These are phyloP conservation scores for Emydura subglobosa DNA, from an alignment of 2,113 vertebrate species.

Conservation along the genomic window DNA sequence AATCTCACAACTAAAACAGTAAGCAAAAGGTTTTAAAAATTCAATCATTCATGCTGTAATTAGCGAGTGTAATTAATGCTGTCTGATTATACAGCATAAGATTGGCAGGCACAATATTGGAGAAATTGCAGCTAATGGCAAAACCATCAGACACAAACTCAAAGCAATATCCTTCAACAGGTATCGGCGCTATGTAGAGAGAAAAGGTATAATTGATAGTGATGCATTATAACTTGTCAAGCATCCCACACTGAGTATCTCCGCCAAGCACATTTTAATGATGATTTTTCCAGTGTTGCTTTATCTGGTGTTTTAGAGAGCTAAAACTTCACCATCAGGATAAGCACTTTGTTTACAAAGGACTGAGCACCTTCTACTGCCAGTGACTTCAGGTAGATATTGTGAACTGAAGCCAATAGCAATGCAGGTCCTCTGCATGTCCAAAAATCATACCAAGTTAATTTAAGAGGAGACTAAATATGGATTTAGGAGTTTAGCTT, in stretches of 20 bases:
- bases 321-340: neutral
- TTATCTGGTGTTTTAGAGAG: neutral
- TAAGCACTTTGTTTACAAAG: slow-evolving; percentile 3
- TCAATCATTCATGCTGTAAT: slow-evolving; percentile 62
- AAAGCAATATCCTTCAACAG: slow-evolving; percentile 57
- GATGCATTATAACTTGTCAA: neutral
- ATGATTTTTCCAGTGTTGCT: neutral
- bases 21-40: slow-evolving; percentile 61
- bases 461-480: neutral
- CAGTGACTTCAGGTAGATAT: slow-evolving; percentile 18
- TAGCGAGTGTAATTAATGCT: slow-evolving; percentile 55
- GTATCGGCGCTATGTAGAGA: slow-evolving; percentile 32
- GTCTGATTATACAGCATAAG: slow-evolving; percentile 51
- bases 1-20: slow-evolving; percentile 63
- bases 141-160: slow-evolving; percentile 46
- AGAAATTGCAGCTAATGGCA: slow-evolving; percentile 54
- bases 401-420: neutral
- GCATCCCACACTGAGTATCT: neutral
- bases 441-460: neutral
- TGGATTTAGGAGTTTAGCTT: slow-evolving; percentile 14
- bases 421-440: neutral
- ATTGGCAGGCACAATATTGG: slow-evolving; percentile 40
- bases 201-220: neutral
- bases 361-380: neutral
- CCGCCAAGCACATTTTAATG: slow-evolving; percentile 6